phyloP scores from a whole-genome alignment of 2,888 invertebrate species.

The Drosophila emarginata region DNA sequence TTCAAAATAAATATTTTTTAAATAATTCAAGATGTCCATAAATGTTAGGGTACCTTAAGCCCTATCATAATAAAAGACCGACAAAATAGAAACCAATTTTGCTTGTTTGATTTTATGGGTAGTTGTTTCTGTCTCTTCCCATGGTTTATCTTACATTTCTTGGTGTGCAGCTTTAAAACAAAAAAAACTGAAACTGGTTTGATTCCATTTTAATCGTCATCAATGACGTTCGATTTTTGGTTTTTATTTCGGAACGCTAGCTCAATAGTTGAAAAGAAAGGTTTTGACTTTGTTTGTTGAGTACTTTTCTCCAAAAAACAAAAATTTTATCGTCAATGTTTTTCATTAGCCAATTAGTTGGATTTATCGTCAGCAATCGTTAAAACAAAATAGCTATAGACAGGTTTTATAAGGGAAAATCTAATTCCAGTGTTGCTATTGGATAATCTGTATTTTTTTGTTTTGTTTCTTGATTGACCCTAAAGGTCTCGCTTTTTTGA shows the following conservation, averaged over 20 bases:
- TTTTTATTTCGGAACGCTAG: conserved; percentile 41
- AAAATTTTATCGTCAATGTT: conserved; percentile 21
- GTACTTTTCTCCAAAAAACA: conserved; percentile 7
- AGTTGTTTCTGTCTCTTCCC: conserved; percentile 33
- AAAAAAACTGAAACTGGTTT: conserved; percentile 55
- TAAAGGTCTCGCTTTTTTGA: conserved; percentile 23
- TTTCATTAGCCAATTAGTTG: conserved; percentile 43
- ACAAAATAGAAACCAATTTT: conserved; percentile 22
- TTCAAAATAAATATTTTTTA: too few relatives aligned
- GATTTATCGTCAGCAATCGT: conserved; percentile 26
- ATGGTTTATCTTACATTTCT: conserved; percentile 56
- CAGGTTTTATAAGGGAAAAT: conserved; percentile 12
- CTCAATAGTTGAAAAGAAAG: conserved; percentile 29
- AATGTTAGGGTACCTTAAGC: background rate
- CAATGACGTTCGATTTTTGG: conserved; percentile 54
- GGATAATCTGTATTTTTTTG: conserved; percentile 4
- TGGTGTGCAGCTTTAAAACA: conserved; percentile 51
- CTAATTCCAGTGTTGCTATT: background rate
- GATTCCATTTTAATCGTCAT: conserved; percentile 44
- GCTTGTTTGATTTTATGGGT: conserved; percentile 20
- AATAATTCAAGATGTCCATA: background rate
- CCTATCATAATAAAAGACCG: conserved; percentile 12
- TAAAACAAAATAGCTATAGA: conserved; percentile 17
- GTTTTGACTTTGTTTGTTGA: conserved; percentile 24
- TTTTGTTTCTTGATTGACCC: background rate